Base-by-base conservation (phyloP, 2,113 vertebrate species). In the Pavo muticus region DNA sequence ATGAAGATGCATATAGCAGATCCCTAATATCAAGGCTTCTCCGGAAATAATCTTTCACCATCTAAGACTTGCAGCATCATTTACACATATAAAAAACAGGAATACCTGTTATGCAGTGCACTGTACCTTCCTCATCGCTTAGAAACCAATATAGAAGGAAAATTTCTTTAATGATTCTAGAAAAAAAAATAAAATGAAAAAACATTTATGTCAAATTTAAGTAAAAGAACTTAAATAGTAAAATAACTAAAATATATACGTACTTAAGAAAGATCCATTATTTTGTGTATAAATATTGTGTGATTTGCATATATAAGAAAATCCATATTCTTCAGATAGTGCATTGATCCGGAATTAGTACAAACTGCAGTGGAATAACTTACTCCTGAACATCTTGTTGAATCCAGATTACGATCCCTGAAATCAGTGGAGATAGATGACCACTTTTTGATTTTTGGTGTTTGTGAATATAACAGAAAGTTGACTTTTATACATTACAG, bases 1-100 rank as follows among this genome's bases (percentile, higher is more conserved):
- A 39, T 0, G 52, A 74, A 67, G 20, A 2, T 59, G 11, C 11
- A 24, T 7, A 42, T 0, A 40, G 10, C 3, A 4, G 9, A 35
- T 82, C 4, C 25, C 18, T n/a, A n/a, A 7, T 25, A 90, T 20
- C 17, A 64, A 70, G 18, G 7, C 8, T 60, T 59, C 23, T 21
- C 25, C 14, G 65, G 14, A 87, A 79, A 84, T 44, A 75, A 30
- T 91, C 42, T 72, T 89, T 87, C 27, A 56, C 9, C 13, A 6
- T 11, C 20, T 13, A 45, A 20, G 6, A 67, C 45, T 54, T 59
- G 14, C 19, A 3, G 9, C 5, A 63, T 73, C 14, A 52, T 63
- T 63, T 77, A 37, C 0, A 1, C 40, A 21, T 7, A 15, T 4
- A 52, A 68, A 68, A 82, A 5, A 10, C 45, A 84, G 13, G 30